Evolutionary conservation across 2,113 vertebrate genomes (phyloP).

Genomic region (Chlamydotis undulata): DNA sequence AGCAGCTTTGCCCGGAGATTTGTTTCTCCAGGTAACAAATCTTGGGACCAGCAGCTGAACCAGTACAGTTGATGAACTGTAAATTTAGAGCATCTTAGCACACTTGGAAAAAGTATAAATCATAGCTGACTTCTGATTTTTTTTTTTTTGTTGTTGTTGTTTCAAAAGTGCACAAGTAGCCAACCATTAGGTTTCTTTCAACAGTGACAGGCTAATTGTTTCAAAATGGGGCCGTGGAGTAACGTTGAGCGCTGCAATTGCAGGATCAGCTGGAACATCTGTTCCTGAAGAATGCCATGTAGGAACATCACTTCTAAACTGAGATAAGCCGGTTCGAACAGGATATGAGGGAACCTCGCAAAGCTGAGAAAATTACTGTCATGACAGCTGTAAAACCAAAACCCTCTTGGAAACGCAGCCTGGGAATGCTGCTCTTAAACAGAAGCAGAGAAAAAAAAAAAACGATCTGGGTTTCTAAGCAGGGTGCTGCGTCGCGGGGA

Average conservation of each 20-base stretch:
- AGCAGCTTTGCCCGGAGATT: not conserved
- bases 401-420: not conserved
- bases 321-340: slow-evolving; percentile 32
- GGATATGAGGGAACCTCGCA: slow-evolving; percentile 22
- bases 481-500: fast-evolving
- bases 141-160: not conserved
- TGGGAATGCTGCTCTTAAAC: not conserved
- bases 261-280: slow-evolving; percentile 56
- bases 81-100: slow-evolving; percentile 28
- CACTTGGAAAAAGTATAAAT: slow-evolving; percentile 28
- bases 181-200: slow-evolving; percentile 35
- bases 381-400: slow-evolving; percentile 51
- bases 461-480: not conserved
- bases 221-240: slow-evolving; percentile 19
- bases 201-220: slow-evolving; percentile 38
- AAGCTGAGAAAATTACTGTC: slow-evolving; percentile 52
- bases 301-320: slow-evolving; percentile 26
- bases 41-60: not conserved
- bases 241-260: not conserved
- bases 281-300: slow-evolving; percentile 17
- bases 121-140: not conserved
- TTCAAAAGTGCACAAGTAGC: slow-evolving; percentile 48
- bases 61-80: not conserved
- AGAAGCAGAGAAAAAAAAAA: not conserved
- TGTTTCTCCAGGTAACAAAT: not conserved